Evolutionary conservation across 2,113 vertebrate genomes (phyloP), one percentile per base, ranked within the genome.

Genomic region (Chrysemys picta): DNA sequence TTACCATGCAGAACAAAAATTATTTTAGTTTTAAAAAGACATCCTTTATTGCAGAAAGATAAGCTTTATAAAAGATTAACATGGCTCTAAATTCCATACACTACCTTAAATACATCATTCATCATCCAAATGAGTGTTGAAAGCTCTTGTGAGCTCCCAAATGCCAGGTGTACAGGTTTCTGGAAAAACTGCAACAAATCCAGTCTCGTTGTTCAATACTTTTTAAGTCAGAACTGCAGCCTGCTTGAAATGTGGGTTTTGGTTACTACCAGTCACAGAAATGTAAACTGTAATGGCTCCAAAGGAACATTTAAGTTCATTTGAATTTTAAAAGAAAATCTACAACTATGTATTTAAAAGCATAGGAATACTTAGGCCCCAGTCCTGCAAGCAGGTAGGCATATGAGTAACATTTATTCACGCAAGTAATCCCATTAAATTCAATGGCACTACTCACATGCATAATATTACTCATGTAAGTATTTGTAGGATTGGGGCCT

Each of bases 101-200:
- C 42, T 80, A 53, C 65, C 16, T 82, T 49, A 54, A 16, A 50
- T 81, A 12, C 4, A 85, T 59, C 84, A 59, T 83, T 81, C 62
- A 86, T 75, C 25, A 93, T 89, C 93, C 50, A 90, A 91, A 89
- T 84, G 22, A 91, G 12, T 87, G 89, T 85, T 49, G 65, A 92
- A 95, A 76, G 38, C 12, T 2, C 2, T 12, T 59, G 4, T 91
- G 6, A 3, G 3, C 69, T 7, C 76, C 80, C 91, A 79, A 22
- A 69, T 5, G n/a, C 21, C 35, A 81, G 50, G 5, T 85, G 14
- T 82, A 49, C 65, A 29, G 49, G 12, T 10, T 4, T 76, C 5
- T 14, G 81, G 85, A n/a, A 85, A 89, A 94, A 79, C 25, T 16
- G 50, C 29, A 80, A 4, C 4, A 38, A 45, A 84, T 75, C 1